These are phyloP conservation scores for Lissocephala sabroskyi DNA, from an alignment of 2,888 invertebrate genomes.

Conservation along the genomic window DNA sequence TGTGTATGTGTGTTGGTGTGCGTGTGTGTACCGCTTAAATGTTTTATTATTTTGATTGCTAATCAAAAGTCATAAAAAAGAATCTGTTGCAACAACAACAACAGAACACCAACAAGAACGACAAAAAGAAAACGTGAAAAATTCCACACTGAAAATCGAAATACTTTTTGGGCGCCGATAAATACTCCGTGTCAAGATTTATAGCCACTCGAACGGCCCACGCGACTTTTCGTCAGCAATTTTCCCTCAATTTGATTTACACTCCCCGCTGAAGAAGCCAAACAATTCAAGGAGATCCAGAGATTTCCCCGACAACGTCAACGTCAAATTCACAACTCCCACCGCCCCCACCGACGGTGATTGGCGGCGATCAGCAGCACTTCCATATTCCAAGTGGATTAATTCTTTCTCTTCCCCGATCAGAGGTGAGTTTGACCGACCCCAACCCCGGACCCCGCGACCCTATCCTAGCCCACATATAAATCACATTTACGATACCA, in stretches of 20 bases:
- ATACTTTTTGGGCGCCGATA: slow-evolving; percentile 23
- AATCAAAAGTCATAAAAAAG: slow-evolving; percentile 17
- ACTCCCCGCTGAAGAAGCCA: too few relatives aligned
- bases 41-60: slow-evolving; percentile 38
- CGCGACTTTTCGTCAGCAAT: slow-evolving; percentile 34
- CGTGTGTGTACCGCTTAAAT: slow-evolving; percentile 37
- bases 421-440: slow-evolving; percentile 42
- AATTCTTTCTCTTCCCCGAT: slow-evolving; percentile 39
- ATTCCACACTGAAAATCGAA: slow-evolving; percentile 5
- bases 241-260: slow-evolving; percentile 6
- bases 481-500: neutral
- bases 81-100: slow-evolving; percentile 33
- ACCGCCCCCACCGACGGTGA: too few relatives aligned
- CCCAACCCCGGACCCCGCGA: too few relatives aligned
- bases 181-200: slow-evolving; percentile 33
- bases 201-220: slow-evolving; percentile 39
- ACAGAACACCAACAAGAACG: slow-evolving; percentile 13
- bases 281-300: slow-evolving; percentile 42
- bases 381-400: slow-evolving; percentile 53
- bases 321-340: slow-evolving; percentile 6
- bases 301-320: neutral
- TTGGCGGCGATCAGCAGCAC: slow-evolving; percentile 8
- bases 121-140: slow-evolving; percentile 12
- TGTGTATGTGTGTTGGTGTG: too few relatives aligned
- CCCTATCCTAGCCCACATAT: too few relatives aligned